Evolutionary conservation across 2,888 invertebrate genomes (phyloP), one percentile per base, ranked within the genome.

Genomic region (Zelleria hepariella): DNA sequence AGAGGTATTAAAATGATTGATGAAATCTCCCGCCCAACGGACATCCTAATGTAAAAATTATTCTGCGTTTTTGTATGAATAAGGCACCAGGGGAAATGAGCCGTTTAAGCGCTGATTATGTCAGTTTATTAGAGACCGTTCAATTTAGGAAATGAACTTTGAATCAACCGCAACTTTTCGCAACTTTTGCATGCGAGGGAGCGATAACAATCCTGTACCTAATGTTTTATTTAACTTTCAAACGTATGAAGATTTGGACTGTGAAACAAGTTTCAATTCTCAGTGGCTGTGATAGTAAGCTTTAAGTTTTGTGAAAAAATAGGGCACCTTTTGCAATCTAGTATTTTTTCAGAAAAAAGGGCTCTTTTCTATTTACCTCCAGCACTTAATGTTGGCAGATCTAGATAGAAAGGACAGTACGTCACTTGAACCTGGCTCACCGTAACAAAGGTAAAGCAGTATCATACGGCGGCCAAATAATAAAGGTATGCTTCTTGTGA

Each of bases 1-100:
- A 54, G 25, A 18, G 26, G 54, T 54, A 54, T 54, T 54, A 54
- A 54, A 54, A 54, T 54, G 54, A 54, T 54, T 54, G 54, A 54
- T 54, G 54, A 54, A 18, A 54, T 54, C 54, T 54, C 18, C 18
- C 18, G 18, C 26, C 4, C 26, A n/a, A 18, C 26, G 18, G 18
- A 25, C 54, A 3, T 25, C 25, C 26, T 54, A 25, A 54, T 54
- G 25, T 25, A n/a, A 54, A 25, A 26, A 24, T 54, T 54, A 54
- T 54, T n/a, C 25, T 54, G 18, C 26, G 15, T 42, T 42, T 42
- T 42, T 42, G 32, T 42, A 15, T 42, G 32, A 42, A 42, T 15
- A 1, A 15, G 32, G 32, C 15, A 0, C 15, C 32, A 42, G 4
- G 32, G n/a, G 15, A 42, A 42, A 42, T 15, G 32, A 15, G 15